Evolutionary conservation across 2,888 invertebrate genomes (phyloP), one percentile per base, ranked within the genome.

Genomic region (Oligia strigilis): DNA sequence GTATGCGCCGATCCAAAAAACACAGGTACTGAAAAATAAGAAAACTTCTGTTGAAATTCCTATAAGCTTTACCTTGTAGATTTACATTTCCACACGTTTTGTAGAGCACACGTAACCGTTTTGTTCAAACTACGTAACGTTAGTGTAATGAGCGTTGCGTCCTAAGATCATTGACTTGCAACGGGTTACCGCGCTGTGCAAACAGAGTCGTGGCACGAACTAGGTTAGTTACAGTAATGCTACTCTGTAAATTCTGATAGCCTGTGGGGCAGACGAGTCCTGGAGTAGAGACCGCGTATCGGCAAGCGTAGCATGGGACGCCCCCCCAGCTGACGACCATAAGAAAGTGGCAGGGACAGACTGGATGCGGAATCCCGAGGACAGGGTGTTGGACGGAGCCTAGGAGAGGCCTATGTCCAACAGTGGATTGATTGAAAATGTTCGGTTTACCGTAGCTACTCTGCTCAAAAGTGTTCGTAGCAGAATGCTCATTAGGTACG

Each of bases 81-180:
- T 58, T 17, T 23, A n/a, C 14, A 66, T 60, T 69, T 73, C 11
- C n/a, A 70, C 29, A 55, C 36, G 52, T 72, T 74, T 74, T 78
- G 65, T 58, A 73, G 29, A 52, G 65, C 23, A 66, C 72, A 75
- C 36, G 66, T 70, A 66, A 77, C 46, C 55, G 65, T 82, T 75
- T 75, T n/a, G 86, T 85, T 49, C 46, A 40, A 65, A 62, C 55
- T 43, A 74, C 36, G 67, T 66, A 80, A 70, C 29, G 77, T 75
- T 73, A 82, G 75, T 58, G 80, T 87, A 78, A 87, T 87, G 77
- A 82, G 82, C 60, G 75, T 77, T 84, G 73, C 75, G 64, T 70
- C n/a, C 76, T 73, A 78, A 86, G 85, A 86, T 79, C 82, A 84
- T 86, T 87, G 87, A 86, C 87, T 85, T 87, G 79, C 87, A 86